Conservation (phyloP, 2,888 invertebrate species). For the Ochropleura plecta region DNA sequence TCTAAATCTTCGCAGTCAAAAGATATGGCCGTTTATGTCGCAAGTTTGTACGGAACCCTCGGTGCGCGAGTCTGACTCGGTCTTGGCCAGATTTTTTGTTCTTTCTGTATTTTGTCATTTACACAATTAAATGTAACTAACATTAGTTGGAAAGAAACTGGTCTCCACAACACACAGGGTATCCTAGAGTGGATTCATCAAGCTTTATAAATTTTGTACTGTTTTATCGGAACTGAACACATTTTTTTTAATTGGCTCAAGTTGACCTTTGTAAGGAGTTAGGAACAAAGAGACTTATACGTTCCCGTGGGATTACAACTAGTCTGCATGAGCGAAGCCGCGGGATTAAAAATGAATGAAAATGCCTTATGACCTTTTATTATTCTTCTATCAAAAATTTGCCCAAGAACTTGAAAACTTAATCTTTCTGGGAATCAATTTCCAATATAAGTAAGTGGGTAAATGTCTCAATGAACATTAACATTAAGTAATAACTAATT, state of each 20-base stretch:
- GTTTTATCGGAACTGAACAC: too few relatives aligned
- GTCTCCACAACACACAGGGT: too few relatives aligned
- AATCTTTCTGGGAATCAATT: constrained; percentile 16
- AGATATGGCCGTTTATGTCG: too few relatives aligned
- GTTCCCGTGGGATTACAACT: background rate
- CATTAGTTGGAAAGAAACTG: too few relatives aligned
- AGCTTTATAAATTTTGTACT: too few relatives aligned
- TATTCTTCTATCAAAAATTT: background rate
- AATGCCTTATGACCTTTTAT: background rate
- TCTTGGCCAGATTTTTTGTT: too few relatives aligned
- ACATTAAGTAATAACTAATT: constrained; percentile 20
- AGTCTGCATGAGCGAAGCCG: background rate
- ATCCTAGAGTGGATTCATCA: too few relatives aligned
- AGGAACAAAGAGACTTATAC: background rate
- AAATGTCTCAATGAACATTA: constrained; percentile 9
- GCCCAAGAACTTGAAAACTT: background rate
- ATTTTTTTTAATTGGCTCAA: background rate
- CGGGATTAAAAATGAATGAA: background rate
- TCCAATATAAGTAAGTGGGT: background rate
- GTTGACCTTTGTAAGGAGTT: background rate
- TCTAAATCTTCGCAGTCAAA: too few relatives aligned
- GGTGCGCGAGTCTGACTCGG: too few relatives aligned
- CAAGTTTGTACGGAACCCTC: too few relatives aligned
- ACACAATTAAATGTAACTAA: too few relatives aligned
- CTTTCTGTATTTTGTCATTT: too few relatives aligned